phyloP scores from a whole-genome alignment of 2,113 vertebrate species.

The Nestor notabilis region DNA sequence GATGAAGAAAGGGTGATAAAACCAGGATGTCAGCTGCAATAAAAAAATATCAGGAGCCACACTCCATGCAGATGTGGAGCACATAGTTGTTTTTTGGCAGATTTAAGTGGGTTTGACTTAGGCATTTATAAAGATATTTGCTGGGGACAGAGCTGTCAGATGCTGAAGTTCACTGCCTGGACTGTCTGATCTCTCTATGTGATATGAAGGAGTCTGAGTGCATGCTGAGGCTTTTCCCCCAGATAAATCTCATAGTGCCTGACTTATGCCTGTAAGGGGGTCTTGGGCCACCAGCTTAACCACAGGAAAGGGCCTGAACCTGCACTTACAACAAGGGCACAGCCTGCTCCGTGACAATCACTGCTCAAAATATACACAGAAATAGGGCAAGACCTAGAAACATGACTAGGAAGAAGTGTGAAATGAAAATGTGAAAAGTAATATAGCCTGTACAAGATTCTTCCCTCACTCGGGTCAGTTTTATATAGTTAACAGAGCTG shows the following conservation, averaged over 20 bases:
- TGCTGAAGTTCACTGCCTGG: background rate
- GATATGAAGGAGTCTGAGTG: background rate
- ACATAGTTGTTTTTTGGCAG: background rate
- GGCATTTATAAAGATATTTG: background rate
- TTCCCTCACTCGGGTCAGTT: background rate
- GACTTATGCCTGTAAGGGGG: background rate
- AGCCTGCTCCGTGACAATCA: background rate
- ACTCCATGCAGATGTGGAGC: background rate
- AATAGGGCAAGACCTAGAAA: background rate
- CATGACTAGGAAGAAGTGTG: fast-evolving
- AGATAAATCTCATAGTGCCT: background rate
- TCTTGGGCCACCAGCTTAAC: background rate
- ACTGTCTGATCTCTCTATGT: background rate
- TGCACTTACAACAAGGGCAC: too few relatives aligned
- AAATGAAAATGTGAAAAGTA: background rate
- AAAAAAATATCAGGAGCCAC: background rate
- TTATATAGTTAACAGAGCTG: background rate
- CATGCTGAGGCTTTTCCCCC: background rate
- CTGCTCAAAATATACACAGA: background rate
- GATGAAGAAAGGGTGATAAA: background rate
- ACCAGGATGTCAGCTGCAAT: background rate
- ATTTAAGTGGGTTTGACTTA: background rate
- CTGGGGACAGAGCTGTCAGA: background rate
- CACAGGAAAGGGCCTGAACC: background rate
- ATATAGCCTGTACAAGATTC: background rate